These are phyloP conservation scores for Tachycineta bicolor DNA, from an alignment of 2,113 vertebrate genomes.

Conservation along the genomic window DNA sequence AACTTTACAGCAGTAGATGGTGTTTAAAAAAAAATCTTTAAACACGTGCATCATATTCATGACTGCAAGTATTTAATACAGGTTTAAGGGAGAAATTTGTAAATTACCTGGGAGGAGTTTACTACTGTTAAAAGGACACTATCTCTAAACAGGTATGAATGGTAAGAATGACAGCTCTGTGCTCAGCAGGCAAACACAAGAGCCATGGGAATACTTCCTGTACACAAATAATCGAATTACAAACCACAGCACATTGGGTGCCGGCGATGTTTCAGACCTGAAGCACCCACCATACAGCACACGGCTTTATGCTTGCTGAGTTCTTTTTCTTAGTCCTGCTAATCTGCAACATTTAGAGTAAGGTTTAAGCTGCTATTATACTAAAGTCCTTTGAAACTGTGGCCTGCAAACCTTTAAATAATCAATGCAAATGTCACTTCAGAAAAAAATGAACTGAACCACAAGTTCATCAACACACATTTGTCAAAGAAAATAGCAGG, in stretches of 20 bases:
- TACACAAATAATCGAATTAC: not conserved
- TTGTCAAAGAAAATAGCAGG: conserved; percentile 83
- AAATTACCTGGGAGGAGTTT: not conserved
- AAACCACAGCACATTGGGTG: not conserved
- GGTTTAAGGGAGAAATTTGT: not conserved
- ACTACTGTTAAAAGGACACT: not conserved
- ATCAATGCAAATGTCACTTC: conserved; percentile 69
- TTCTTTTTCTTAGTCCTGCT: conserved; percentile 26
- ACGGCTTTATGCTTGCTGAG: conserved; percentile 5
- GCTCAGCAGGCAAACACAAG: not conserved
- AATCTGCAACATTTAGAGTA: conserved; percentile 50
- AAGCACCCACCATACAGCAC: conserved; percentile 14
- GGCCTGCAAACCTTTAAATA: conserved; percentile 69
- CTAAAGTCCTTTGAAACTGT: conserved; percentile 64
- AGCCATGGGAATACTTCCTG: not conserved
- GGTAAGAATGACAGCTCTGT: not conserved
- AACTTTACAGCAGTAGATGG: not conserved
- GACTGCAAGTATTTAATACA: not conserved
- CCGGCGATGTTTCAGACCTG: conserved; percentile 1
- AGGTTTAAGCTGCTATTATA: conserved; percentile 70
- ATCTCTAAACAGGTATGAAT: not conserved
- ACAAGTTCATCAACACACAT: conserved; percentile 83
- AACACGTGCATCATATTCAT: not conserved
- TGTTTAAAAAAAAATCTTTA: not conserved
- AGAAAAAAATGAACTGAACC: conserved; percentile 63